Conservation (phyloP, 2,888 invertebrate genomes). For the Petrophora chlorosata region DNA sequence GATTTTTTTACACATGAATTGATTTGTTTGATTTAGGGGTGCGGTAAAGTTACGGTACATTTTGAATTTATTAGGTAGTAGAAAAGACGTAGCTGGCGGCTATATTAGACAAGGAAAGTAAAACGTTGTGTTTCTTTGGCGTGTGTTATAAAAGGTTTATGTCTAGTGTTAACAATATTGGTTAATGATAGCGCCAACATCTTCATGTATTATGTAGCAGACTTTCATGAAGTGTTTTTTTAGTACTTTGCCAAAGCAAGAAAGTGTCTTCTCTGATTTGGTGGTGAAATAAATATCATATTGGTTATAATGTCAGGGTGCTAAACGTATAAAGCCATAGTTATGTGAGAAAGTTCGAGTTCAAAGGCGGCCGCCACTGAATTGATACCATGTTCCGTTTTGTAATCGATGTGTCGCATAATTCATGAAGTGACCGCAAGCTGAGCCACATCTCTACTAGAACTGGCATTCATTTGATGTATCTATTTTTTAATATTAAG, state of each 20-base stretch:
- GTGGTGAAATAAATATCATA: neutral
- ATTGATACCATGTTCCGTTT: conserved; percentile 67
- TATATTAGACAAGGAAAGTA: too few species aligned
- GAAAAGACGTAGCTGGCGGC: too few species aligned
- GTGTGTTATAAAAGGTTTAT: too few species aligned
- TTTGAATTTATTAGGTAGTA: too few species aligned
- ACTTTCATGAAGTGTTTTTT: too few species aligned
- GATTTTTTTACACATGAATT: too few species aligned
- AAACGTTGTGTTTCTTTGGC: too few species aligned
- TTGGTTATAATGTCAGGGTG: neutral
- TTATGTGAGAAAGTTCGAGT: conserved; percentile 44
- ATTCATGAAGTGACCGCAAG: conserved; percentile 54
- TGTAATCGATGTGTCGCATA: conserved; percentile 69
- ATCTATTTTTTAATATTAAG: neutral
- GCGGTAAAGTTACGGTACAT: too few species aligned
- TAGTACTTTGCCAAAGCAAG: neutral
- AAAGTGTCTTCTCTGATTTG: neutral
- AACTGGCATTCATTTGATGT: conserved; percentile 30
- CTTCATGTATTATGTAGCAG: too few species aligned
- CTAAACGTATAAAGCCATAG: conserved; percentile 9
- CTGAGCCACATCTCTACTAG: conserved; percentile 47
- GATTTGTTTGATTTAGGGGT: too few species aligned
- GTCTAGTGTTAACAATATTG: too few species aligned
- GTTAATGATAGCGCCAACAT: too few species aligned
- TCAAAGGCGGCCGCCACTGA: conserved; percentile 60